phyloP scores from a whole-genome alignment of 2,797 vertebrate genomes.

The Sylvia borin region DNA sequence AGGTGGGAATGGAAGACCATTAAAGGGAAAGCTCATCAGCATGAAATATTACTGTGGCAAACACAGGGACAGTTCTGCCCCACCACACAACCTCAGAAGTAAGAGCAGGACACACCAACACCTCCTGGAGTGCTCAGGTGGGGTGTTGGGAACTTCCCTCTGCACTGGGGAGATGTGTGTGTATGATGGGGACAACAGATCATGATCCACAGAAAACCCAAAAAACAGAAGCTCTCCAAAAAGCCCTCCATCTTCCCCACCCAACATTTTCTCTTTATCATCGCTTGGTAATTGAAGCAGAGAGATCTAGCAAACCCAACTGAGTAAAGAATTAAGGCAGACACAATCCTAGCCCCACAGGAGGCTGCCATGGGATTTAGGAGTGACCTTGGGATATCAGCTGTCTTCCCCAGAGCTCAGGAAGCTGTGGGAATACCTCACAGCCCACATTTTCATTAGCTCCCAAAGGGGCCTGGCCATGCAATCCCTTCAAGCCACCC shows the following conservation, averaged over 20 bases:
- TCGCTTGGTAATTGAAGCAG: not conserved
- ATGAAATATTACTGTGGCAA: not conserved
- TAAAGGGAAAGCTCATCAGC: not conserved
- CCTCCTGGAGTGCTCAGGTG: not conserved
- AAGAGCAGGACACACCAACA: not conserved
- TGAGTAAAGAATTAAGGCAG: not conserved
- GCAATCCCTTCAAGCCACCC: not conserved
- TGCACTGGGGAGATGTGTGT: not conserved
- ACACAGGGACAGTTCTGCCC: not conserved
- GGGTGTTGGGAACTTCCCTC: not conserved
- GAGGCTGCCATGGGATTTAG: not conserved
- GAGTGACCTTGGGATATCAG: slow-evolving; percentile 7
- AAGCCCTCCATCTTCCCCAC: not conserved
- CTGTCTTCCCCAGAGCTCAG: not conserved
- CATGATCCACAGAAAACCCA: not conserved
- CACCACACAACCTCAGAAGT: not conserved
- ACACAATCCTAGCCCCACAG: not conserved
- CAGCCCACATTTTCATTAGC: not conserved
- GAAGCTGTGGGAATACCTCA: not conserved
- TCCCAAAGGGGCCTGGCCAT: not conserved
- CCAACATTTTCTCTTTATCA: not conserved
- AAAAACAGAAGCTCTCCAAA: not conserved
- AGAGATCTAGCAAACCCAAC: slow-evolving; percentile 18
- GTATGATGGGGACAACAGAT: not conserved
- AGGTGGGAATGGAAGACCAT: not conserved